Base-by-base conservation (phyloP, 2,797 vertebrate genomes). In the Phoeniculus purpureus region DNA sequence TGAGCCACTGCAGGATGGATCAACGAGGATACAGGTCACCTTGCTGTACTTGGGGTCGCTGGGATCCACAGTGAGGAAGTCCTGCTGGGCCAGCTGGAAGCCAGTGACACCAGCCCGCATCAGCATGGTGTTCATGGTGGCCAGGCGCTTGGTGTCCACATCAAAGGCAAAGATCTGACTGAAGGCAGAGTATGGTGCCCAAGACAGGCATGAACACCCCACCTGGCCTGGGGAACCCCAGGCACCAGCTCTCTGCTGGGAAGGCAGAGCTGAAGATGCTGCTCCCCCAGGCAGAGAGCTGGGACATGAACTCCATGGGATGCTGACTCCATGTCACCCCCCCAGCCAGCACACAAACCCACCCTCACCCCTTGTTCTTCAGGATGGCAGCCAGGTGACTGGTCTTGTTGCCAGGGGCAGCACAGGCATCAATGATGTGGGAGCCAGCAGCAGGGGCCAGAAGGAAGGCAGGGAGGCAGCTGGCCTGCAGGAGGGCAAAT, bases 1-100 rank as follows among this genome's bases (percentile, higher is more conserved):
- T 96, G 99, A 99, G 85, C 99, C 99, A 0, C 99, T 99, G 96
- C 99, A 99, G 7, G 99, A 99, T 0, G 99, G 99, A 89, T 99
- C 99, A 27, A 99, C 97, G 64, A 99, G 97, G 89, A 99, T 96
- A 47, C 98, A 97, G 84, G 97, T 96, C 25, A 99, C 99, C 20
- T 97, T 97, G 93, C 96, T 94, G 85, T 98, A 99, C 75, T 97
- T 97, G 5, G 96, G 94, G 70, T 98, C 97, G 1, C 79, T 14
- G 0, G 98, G 98, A 27, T 99, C 97, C 55, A 99, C 98, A 0
- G 97, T 97, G 61, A 99, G 96, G 96, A 99, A 99, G 97, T 99
- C 99, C 92, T 98, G 96, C 95, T 99, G 97, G 12, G 98, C 98
- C 92, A 99, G 93, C 94, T 98, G 97, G 15, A 98, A 98, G 95